Evolutionary conservation across 2,797 vertebrate species (phyloP), one percentile per base, ranked within the genome.

Genomic region (Microchirus variegatus): DNA sequence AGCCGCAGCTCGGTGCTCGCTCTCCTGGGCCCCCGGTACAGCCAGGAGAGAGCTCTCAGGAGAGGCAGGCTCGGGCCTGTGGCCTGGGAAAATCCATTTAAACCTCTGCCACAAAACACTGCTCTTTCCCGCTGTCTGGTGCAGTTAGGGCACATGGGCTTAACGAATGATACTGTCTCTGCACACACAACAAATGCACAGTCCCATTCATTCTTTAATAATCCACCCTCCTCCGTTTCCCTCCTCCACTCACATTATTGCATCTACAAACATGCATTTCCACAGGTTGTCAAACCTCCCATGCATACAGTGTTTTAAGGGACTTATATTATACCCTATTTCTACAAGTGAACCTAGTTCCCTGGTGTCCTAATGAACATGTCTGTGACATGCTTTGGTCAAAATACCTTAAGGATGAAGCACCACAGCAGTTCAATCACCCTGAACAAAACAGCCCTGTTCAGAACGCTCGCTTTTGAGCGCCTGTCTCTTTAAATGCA

Each of bases 71-170:
- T 78, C 77, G 84, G 83, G 79, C 70, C 82, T 56, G 65, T 76
- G 57, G 81, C 76, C 43, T 49, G 71, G 14, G 80, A 73, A 80
- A 85, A 89, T 84, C 79, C 76, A 82, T 83, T 87, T 86, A 89
- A 87, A 84, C 64, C 73, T 79, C 63, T 64, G 72, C 73, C 78
- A 70, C 77, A 81, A 73, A 85, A 78, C 54, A 4, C 68, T 76
- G 69, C 78, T 83, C 69, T 56, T 74, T 71, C 61, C 67, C 22
- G 55, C 56, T 44, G 65, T 51, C 31, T 71, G 70, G 38, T 82
- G 65, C 80, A 76, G 31, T 78, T 26, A 63, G 49, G 54, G 51
- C 69, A 78, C n/a, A 17, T 58, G 73, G 53, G 52, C 58, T 67
- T 83, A 78, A 86, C 83, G 71, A 88, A 76, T 75, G 62, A 83